Evolutionary conservation across 2,888 invertebrate species (phyloP), one percentile per base, ranked within the genome.

Genomic region (Drosophila tanythrix): DNA sequence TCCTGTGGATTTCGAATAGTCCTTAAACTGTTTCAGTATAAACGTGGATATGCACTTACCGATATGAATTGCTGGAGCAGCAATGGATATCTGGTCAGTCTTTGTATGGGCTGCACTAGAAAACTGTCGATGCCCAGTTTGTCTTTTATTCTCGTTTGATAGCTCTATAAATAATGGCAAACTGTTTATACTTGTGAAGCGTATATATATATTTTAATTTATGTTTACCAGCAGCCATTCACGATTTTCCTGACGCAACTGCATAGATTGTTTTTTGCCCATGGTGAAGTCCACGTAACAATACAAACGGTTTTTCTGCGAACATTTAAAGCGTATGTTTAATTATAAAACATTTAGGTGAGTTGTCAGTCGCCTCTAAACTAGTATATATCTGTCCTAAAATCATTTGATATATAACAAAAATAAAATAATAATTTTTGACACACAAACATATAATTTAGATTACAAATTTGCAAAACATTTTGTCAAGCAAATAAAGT

Each of bases 111-210:
- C 88, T 93, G 93, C 63, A 93, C 91, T 73, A 93, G 87, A 64
- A 93, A 93, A 74, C 93, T 93, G 75, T 93, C 93, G 57, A 93
- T 92, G 81, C 93, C 93, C 76, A 93, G 82, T 76, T 93, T 93
- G 87, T 93, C 93, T 79, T 91, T 92, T 71, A 93, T 89, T 73
- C 80, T 79, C 70, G 88, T 91, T 88, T 93, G 93, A 70, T 92
- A 86, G 65, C 86, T 69, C 83, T 91, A 51, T 0, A 59, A 72
- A 50, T 8, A 58, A 8, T 15, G 21, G 5, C 0, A 11, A 15
- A 2, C 15, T 2, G 18, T 27, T 31, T n/a, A n/a, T 29, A 50
- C 1, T 25, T 46, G 25, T 15, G 33, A 6, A 13, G 27, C 33
- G 1, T 1, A 0, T 4, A 38, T 4, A 38, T 43, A 13, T 36